phyloP scores from a whole-genome alignment of 2,888 invertebrate species.

The Phengaris arion region DNA sequence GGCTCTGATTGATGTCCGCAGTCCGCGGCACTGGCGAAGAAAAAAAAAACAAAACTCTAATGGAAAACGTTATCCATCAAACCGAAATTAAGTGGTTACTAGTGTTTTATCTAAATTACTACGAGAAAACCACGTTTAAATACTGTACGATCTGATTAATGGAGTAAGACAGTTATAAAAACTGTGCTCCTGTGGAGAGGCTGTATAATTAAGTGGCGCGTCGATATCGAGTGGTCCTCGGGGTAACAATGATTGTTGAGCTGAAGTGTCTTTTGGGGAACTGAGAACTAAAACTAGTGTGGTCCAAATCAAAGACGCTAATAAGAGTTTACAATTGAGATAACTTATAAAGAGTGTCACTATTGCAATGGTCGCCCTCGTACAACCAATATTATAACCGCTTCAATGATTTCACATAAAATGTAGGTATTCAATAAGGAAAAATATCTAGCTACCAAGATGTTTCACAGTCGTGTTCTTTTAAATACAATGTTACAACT shows the following conservation, averaged over 20 bases:
- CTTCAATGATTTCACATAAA: too few relatives aligned
- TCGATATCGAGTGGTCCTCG: slow-evolving; percentile 47
- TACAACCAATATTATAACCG: too few relatives aligned
- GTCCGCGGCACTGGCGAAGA: slow-evolving; percentile 59
- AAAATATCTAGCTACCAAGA: too few relatives aligned
- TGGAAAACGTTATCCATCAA: slow-evolving; percentile 69
- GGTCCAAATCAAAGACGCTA: slow-evolving; percentile 42
- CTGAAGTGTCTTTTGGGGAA: slow-evolving; percentile 58
- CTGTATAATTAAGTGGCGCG: slow-evolving; percentile 60
- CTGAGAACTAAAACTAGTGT: slow-evolving; percentile 44
- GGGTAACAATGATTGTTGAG: slow-evolving; percentile 63
- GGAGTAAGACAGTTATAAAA: slow-evolving; percentile 36
- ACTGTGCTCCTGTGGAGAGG: slow-evolving; percentile 37
- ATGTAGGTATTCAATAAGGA: too few relatives aligned
- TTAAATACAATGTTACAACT: too few relatives aligned
- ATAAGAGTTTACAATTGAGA: background rate
- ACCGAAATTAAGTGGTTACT: slow-evolving; percentile 60
- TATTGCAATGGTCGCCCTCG: too few relatives aligned
- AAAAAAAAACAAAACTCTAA: slow-evolving; percentile 63
- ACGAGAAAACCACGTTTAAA: slow-evolving; percentile 48
- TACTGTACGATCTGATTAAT: slow-evolving; percentile 47
- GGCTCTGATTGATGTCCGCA: slow-evolving; percentile 64
- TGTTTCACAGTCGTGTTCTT: too few relatives aligned
- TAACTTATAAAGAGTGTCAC: too few relatives aligned
- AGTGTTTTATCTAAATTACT: slow-evolving; percentile 57